Evolutionary conservation across 2,113 vertebrate species (phyloP), one percentile per base, ranked within the genome.

Genomic region (Gambusia holbrooki): DNA sequence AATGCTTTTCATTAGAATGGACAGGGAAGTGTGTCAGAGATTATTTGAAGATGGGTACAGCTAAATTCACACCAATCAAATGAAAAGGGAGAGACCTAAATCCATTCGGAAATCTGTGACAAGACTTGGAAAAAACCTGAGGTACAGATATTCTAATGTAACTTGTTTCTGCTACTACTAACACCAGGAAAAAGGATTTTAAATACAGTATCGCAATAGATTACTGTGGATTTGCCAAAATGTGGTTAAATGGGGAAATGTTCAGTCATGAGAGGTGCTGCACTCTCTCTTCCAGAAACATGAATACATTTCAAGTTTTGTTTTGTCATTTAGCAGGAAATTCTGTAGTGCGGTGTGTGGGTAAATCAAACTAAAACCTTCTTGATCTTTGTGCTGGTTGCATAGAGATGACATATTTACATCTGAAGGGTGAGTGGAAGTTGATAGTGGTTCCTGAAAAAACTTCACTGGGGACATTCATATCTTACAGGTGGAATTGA

Each of bases 341-440:
- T 6, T 8, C 0, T 54, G 48, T 22, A 54, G 5, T 22, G 17
- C 48, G 2, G 5, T 54, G 48, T 54, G 17, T 25, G 25, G 19
- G 17, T 54, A 54, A 54, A 54, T 54, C 19, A 19, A 54, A 54
- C 19, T 22, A 22, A 22, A 77, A 65, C 30, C 27, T 32, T 29
- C 40, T 8, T 48, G 69, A 30, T 73, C 12, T 27, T 40, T 73
- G 42, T 15, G 12, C 92, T 7, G 95, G 93, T 76, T 98, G 97
- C 72, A 98, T 84, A 0, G 96, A 96, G 81, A 98, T 97, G 82
- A 97, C 96, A 0, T 98, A 98, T 89, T 98, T 98, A 91, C 95
- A 97, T 81, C 97, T 97, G 0, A 98, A 98, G 14, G 96, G 97
- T 0, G 97, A 98, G 87, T 95, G 96, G 91, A 98, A 98, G 85